These are phyloP conservation scores for Ramphastos sulfuratus DNA, from an alignment of 2,113 vertebrate genomes.

Conservation along the genomic window DNA sequence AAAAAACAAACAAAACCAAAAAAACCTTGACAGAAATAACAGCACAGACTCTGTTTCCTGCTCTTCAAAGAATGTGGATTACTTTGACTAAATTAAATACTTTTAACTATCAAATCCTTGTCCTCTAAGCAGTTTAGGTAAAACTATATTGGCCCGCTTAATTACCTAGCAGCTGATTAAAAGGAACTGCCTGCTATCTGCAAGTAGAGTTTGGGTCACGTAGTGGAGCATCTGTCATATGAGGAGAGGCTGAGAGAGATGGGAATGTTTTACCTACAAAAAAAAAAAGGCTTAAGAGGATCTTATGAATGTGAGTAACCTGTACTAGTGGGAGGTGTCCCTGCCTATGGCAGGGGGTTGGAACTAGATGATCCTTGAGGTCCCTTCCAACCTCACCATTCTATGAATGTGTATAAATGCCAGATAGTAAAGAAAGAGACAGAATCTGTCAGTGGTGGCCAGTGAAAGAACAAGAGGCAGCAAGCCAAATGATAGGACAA, in stretches of 20 bases:
- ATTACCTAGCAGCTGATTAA: constrained; percentile 15
- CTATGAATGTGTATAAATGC: not conserved
- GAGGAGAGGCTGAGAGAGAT: not conserved
- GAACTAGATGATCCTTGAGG: no score
- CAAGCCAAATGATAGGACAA: no score
- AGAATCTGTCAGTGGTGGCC: not conserved
- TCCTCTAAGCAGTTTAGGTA: not conserved
- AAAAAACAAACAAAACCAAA: not conserved
- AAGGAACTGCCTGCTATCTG: not conserved
- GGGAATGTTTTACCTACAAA: not conserved
- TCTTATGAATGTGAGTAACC: not conserved
- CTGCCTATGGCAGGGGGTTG: no score
- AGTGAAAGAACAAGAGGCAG: not conserved
- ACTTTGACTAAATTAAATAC: not conserved
- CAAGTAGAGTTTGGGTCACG: not conserved
- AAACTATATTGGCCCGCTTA: not conserved
- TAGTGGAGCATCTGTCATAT: not conserved
- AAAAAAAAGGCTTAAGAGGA: not conserved
- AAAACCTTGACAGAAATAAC: not conserved
- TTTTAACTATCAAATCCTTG: not conserved
- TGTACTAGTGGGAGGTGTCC: no score
- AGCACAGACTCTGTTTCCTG: not conserved
- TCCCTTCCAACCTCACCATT: no score
- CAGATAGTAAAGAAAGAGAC: not conserved
- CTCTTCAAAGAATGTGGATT: not conserved